phyloP scores from a whole-genome alignment of 2,113 vertebrate genomes.

The Cephalopterus ornatus region DNA sequence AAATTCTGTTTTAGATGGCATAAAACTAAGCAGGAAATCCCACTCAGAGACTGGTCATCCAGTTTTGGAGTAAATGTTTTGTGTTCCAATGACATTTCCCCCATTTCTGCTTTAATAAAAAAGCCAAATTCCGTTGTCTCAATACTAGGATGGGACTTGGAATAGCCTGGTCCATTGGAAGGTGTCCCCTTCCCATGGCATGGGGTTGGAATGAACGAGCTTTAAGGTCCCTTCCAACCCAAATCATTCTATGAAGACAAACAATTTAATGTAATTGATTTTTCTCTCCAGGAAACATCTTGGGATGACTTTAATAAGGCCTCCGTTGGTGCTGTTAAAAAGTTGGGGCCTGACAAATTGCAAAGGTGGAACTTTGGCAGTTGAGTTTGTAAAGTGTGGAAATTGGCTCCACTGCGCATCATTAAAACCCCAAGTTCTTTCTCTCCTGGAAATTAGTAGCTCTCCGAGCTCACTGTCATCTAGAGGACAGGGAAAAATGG shows the following conservation, averaged over 20 bases:
- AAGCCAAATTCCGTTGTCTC: background rate
- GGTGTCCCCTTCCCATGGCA: background rate
- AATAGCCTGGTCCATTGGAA: background rate
- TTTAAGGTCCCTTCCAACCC: background rate
- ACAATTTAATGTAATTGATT: background rate
- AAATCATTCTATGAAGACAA: background rate
- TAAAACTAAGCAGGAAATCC: background rate
- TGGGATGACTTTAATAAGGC: conserved; percentile 2
- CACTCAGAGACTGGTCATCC: background rate
- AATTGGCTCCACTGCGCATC: conserved; percentile 30
- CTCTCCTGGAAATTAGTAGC: background rate
- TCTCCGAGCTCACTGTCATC: background rate
- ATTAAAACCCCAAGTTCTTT: background rate
- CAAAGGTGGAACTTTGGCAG: background rate
- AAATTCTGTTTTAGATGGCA: background rate
- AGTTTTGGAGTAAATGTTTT: too few relatives aligned
- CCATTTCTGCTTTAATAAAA: background rate
- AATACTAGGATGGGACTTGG: background rate
- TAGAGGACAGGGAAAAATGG: background rate
- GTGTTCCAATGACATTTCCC: background rate
- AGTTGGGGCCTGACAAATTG: background rate
- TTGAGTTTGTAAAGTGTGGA: background rate
- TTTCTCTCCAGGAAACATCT: background rate
- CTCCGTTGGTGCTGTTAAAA: conserved; percentile 35
- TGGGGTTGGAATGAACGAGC: background rate